Conservation (phyloP, 2,797 vertebrate genomes). For the Enteromius unitaeniatus region DNA sequence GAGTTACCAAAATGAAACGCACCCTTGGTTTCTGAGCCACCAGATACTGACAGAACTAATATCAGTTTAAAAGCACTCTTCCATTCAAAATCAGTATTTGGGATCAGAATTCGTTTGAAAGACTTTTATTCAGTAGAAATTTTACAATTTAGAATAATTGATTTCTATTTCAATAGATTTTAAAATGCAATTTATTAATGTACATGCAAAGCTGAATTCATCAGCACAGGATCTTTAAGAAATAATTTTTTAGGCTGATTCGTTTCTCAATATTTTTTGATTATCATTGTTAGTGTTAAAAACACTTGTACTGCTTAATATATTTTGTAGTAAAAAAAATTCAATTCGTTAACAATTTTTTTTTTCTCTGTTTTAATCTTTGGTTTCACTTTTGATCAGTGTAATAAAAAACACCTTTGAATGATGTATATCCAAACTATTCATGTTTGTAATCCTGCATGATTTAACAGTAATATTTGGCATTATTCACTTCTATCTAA, state of each 20-base stretch:
- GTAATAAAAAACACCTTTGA: neutral
- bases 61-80: neutral
- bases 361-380: neutral
- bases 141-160: neutral
- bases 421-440: neutral
- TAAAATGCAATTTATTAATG: neutral
- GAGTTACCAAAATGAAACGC: neutral
- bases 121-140: neutral
- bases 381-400: neutral
- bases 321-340: neutral
- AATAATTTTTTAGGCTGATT: neutral
- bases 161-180: neutral
- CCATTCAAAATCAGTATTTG: neutral
- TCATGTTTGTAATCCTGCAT: neutral
- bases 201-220: neutral
- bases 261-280: neutral
- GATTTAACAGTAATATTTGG: neutral
- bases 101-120: neutral
- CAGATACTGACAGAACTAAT: slow-evolving; percentile 14
- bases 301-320: neutral
- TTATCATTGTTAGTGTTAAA: neutral
- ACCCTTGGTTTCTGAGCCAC: neutral
- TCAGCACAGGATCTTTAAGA: neutral
- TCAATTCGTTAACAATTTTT: neutral
- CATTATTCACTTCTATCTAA: neutral